A percentile compares a stretch with the other conserved stretches of the same genome.
phyloP scores from a whole-genome alignment of 2,797 vertebrate species.

The Takifugu rubripes region DNA sequence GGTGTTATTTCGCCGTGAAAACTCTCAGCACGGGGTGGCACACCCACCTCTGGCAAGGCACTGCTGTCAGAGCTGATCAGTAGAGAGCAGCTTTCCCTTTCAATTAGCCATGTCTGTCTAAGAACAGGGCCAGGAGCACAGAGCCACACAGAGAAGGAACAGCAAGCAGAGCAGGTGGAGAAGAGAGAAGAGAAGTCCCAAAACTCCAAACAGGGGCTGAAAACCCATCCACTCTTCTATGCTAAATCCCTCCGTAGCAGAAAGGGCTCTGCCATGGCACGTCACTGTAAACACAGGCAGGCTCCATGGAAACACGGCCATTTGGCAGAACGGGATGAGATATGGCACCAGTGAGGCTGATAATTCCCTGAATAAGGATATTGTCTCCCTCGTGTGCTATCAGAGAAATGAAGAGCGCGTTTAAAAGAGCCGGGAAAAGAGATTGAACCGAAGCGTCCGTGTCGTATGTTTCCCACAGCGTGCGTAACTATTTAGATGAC shows the following conservation, averaged over 20 bases:
- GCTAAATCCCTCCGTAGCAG: constrained; percentile 64
- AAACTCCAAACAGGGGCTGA: constrained; percentile 70
- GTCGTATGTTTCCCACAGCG: constrained; percentile 35
- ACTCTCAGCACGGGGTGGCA: constrained; percentile 75
- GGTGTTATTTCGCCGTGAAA: constrained; percentile 72
- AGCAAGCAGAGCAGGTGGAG: constrained; percentile 69
- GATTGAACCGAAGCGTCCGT: constrained; percentile 30
- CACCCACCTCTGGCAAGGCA: constrained; percentile 75
- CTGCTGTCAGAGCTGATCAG: constrained; percentile 76
- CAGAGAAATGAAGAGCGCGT: constrained; percentile 44
- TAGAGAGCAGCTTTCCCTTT: constrained; percentile 77
- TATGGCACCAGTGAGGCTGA: constrained; percentile 72
- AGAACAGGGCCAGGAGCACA: constrained; percentile 68
- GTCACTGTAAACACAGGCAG: constrained; percentile 71
- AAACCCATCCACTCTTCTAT: constrained; percentile 72
- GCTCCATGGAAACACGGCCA: constrained; percentile 69
- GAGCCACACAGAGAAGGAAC: constrained; percentile 58
- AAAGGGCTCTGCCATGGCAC: constrained; percentile 63
- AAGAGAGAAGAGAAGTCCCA: constrained; percentile 63
- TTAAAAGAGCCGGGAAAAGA: constrained; percentile 19
- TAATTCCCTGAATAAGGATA: constrained; percentile 74
- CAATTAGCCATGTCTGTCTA: constrained; percentile 78
- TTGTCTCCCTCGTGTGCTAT: constrained; percentile 63
- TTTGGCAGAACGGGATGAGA: constrained; percentile 66
- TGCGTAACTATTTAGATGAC: constrained; percentile 34